Evolutionary conservation across 2,888 invertebrate species (phyloP).

Genomic region (Glaucopsyche alexis): DNA sequence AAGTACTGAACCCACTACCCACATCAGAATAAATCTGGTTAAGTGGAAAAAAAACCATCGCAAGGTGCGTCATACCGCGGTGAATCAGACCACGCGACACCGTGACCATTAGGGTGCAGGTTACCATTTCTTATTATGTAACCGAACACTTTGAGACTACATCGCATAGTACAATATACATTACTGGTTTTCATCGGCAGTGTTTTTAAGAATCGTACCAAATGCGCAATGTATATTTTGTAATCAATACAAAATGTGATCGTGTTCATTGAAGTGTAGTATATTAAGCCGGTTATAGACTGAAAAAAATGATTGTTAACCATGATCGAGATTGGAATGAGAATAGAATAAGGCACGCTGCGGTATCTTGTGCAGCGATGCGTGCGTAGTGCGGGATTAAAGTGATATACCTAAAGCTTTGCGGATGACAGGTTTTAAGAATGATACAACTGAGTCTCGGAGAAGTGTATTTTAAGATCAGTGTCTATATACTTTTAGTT

Average conservation of each 20-base stretch:
- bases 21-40: constrained; percentile 38
- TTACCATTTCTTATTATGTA: constrained; percentile 45
- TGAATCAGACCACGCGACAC: constrained; percentile 72
- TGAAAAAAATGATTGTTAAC: constrained; percentile 45
- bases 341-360: constrained; percentile 48
- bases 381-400: constrained; percentile 34
- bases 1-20: constrained; percentile 30
- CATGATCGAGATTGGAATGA: constrained; percentile 46
- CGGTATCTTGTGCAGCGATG: constrained; percentile 42
- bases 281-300: constrained; percentile 30
- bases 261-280: constrained; percentile 36
- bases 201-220: not conserved
- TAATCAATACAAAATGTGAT: not conserved
- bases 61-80: constrained; percentile 70
- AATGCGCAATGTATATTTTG: constrained; percentile 37
- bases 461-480: no score
- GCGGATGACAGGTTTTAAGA: constrained; percentile 2
- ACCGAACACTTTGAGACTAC: constrained; percentile 32
- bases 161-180: constrained; percentile 32
- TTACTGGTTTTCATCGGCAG: constrained; percentile 24
- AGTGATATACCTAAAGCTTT: constrained; percentile 23
- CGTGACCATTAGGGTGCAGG: constrained; percentile 65
- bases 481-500: no score
- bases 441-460: not conserved
- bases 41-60: constrained; percentile 49